Conservation (phyloP, 2,113 vertebrate genomes). For the Tragulus kanchil region DNA sequence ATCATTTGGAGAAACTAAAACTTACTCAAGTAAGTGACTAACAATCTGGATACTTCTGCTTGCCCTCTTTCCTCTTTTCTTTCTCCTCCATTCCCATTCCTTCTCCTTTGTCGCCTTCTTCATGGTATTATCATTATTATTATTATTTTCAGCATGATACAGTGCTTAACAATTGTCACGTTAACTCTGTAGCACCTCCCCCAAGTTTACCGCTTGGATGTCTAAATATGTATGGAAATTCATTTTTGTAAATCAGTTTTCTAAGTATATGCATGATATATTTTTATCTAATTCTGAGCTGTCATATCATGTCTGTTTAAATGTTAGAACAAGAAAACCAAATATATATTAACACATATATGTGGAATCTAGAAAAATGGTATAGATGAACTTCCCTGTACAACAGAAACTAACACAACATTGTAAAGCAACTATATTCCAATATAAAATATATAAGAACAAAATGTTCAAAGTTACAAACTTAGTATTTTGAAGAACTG, state of each 20-base stretch:
- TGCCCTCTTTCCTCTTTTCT: not conserved
- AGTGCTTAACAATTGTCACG: not conserved
- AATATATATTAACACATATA: not conserved
- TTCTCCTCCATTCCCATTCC: rapidly evolving
- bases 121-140: not conserved
- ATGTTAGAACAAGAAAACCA: not conserved
- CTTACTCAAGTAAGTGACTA: not conserved
- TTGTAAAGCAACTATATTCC: not conserved
- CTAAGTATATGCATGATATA: not conserved
- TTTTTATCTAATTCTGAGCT: not conserved
- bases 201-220: not conserved
- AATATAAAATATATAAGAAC: not conserved
- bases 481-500: not conserved
- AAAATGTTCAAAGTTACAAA: not conserved
- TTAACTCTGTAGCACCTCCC: not conserved
- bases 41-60: not conserved
- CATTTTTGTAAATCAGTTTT: not conserved
- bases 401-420: not conserved
- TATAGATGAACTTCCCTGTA: not conserved
- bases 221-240: not conserved
- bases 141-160: not conserved
- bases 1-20: not conserved
- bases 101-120: not conserved
- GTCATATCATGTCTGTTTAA: not conserved
- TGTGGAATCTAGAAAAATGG: not conserved